Base-by-base conservation (phyloP, 2,113 vertebrate genomes). In the Butorides virescens region DNA sequence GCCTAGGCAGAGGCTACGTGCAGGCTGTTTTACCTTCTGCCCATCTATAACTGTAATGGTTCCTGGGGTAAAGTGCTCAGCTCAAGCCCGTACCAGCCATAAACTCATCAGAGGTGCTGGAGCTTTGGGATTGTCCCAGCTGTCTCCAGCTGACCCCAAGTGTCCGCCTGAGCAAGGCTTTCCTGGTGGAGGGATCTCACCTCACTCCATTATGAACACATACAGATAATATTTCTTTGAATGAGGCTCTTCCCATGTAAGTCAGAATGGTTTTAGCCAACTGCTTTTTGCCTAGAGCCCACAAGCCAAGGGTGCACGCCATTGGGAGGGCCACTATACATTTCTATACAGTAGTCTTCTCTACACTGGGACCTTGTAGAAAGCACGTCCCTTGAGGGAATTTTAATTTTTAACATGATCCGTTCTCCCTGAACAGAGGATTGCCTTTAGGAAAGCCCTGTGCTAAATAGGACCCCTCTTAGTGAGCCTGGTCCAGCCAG, bases 1-100 rank as follows among this genome's bases (percentile, higher is more conserved):
- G 20, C 22, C 52, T 3, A 14, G 15, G 20, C 2, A 70, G 36
- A 70, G 5, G 9, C 8, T 30, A 23, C 0, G 1, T 2, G 42
- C 30, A 63, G 52, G 37, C 37, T 91, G 32, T 6, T 88, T 83
- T 36, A 37, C 56, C 11, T 46, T 44, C 39, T 36, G n/a, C 2
- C 10, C 0, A 0, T 39, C 30, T 65, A 42, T 53, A 66, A 27
- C 32, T 53, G 13, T 4, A 59, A 29, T 6, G 9, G 7, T 37
- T 71, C 53, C 49, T n/a, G 32, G 5, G 20, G 20, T 11, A 2
- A 72, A 76, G 3, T 7, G 11, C 37, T 76, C 15, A 1, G 3
- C 23, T 72, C 72, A 61, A 76, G 15, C 18, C 49, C 0, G 0
- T 15, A 12, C 13, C 39, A 49, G 22, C 10, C 42, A 79, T 39